Evolutionary conservation across 1,140 invertebrate genomes (phyloP).

Genomic region (Centruroides vittatus): DNA sequence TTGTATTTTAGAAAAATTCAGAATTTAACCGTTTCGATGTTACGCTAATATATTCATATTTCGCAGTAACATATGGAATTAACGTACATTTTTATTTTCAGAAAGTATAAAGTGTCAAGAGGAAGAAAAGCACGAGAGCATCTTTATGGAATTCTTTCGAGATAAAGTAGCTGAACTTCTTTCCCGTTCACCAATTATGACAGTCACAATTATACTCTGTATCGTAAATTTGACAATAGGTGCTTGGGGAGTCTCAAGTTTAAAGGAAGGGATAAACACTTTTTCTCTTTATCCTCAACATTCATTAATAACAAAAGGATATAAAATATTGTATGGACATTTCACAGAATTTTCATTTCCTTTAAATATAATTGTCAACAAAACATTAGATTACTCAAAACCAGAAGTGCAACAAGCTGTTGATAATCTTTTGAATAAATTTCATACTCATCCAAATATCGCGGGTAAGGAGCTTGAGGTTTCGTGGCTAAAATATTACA

Average conservation of each 20-base stretch:
- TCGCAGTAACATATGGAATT: no score
- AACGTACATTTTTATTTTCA: no score
- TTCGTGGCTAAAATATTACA: no score
- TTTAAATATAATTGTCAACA: slow-evolving; percentile 69
- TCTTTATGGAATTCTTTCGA: slow-evolving; percentile 68
- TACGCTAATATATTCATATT: no score
- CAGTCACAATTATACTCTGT: slow-evolving; percentile 59
- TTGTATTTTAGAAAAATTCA: no score
- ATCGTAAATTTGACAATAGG: slow-evolving; percentile 63
- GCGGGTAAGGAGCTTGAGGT: no score
- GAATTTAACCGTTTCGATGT: no score
- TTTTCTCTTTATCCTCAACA: slow-evolving; percentile 68
- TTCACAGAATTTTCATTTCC: slow-evolving; percentile 80
- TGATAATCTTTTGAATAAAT: no score
- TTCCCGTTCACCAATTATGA: slow-evolving; percentile 58
- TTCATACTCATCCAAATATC: no score
- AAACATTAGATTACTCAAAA: slow-evolving; percentile 22
- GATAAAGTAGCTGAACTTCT: slow-evolving; percentile 60
- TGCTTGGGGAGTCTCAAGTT: slow-evolving; percentile 67
- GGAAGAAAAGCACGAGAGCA: no score
- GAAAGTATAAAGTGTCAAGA: no score
- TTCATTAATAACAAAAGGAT: slow-evolving; percentile 76
- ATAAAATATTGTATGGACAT: slow-evolving; percentile 71
- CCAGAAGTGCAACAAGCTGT: no score
- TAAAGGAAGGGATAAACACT: slow-evolving; percentile 76